Conservation (phyloP, 1,140 invertebrate species). For the Drosophila rufa region DNA sequence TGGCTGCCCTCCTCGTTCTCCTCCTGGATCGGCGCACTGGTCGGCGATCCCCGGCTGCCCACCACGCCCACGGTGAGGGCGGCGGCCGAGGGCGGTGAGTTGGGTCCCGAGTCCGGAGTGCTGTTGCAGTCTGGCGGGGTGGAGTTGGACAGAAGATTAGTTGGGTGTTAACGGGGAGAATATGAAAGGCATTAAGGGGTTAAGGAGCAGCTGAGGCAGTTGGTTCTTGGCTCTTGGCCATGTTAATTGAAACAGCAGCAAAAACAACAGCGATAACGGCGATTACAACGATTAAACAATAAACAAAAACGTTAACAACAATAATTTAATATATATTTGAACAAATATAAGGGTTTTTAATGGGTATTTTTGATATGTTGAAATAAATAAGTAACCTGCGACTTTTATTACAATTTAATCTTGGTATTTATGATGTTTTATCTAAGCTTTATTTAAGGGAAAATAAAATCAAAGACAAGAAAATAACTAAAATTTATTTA, state of each 20-base stretch:
- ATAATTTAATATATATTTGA: constrained; percentile 4
- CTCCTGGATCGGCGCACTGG: constrained; percentile 90
- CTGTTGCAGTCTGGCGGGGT: constrained; percentile 86
- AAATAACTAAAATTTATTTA: too few relatives aligned
- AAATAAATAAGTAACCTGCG: background rate
- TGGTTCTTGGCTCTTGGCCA: background rate
- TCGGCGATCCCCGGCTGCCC: constrained; percentile 86
- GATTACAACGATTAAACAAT: constrained; percentile 20
- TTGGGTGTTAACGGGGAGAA: background rate
- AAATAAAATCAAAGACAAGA: too few relatives aligned
- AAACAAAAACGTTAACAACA: constrained; percentile 5
- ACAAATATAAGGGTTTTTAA: background rate
- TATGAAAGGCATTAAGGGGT: background rate
- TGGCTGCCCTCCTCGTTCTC: constrained; percentile 86
- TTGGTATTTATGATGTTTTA: too few relatives aligned
- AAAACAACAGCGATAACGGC: constrained; percentile 31
- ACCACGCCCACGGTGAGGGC: constrained; percentile 85
- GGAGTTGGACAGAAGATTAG: background rate
- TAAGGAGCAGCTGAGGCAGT: constrained; percentile 5
- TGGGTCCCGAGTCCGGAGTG: constrained; percentile 93
- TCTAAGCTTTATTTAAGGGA: too few relatives aligned
- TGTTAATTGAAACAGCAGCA: constrained; percentile 31
- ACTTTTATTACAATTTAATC: background rate
- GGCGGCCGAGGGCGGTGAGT: constrained; percentile 91
- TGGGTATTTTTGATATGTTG: background rate